Evolutionary conservation across 2,888 invertebrate genomes (phyloP).

Genomic region (Drosophila parthenogenetica): DNA sequence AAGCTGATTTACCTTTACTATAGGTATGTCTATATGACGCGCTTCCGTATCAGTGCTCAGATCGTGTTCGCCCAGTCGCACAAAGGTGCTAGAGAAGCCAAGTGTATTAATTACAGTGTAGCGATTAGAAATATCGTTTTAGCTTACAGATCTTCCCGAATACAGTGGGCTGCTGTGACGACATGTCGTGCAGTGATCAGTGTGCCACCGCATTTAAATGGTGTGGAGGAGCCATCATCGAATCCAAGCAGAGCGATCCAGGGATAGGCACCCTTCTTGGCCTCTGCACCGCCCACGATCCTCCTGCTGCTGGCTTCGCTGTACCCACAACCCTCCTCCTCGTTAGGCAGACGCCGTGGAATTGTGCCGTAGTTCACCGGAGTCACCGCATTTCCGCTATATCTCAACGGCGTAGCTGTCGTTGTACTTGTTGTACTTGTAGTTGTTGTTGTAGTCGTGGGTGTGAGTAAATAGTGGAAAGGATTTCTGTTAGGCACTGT

Average conservation of each 20-base stretch:
- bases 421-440: conserved; percentile 37
- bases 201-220: conserved; percentile 86
- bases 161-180: conserved; percentile 87
- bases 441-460: conserved; percentile 16
- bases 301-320: conserved; percentile 87
- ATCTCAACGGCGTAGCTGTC: conserved; percentile 30
- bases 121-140: too few species aligned
- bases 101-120: not conserved
- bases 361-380: conserved; percentile 54
- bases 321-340: conserved; percentile 88
- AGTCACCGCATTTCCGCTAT: not conserved
- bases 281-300: conserved; percentile 90
- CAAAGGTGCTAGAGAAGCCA: conserved; percentile 79
- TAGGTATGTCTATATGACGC: conserved; percentile 87
- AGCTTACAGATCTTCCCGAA: conserved; percentile 75
- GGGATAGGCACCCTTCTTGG: conserved; percentile 90
- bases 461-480: conserved; percentile 30
- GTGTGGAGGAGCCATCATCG: conserved; percentile 83
- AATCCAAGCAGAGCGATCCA: conserved; percentile 93
- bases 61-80: conserved; percentile 92
- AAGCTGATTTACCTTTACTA: conserved; percentile 84
- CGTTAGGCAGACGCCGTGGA: conserved; percentile 76
- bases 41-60: conserved; percentile 87
- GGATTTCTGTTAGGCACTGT: conserved; percentile 46
- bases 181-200: conserved; percentile 87